Evolutionary conservation across 2,888 invertebrate genomes (phyloP).

Genomic region (Diabrotica balteata): DNA sequence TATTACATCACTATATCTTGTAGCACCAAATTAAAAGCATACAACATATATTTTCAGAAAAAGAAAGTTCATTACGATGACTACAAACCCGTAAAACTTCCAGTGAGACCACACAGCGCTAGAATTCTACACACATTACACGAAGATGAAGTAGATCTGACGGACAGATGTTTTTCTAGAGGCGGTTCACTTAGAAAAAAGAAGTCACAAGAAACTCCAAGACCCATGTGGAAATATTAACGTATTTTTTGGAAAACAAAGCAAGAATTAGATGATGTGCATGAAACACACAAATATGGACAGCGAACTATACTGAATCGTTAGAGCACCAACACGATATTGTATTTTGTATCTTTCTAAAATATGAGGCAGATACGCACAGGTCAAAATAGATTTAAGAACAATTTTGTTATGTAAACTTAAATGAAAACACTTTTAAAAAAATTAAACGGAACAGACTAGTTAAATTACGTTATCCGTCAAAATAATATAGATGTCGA

Average conservation of each 20-base stretch:
- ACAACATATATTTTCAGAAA: conserved; percentile 9
- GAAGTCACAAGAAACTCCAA: conserved; percentile 41
- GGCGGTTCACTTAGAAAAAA: conserved; percentile 44
- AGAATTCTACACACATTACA: conserved; percentile 48
- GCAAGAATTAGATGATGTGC: too few species aligned
- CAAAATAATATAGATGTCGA: too few species aligned
- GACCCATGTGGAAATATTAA: conserved; percentile 53
- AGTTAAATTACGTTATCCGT: too few species aligned
- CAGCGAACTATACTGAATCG: not conserved
- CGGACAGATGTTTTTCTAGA: conserved; percentile 47
- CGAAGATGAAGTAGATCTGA: conserved; percentile 46
- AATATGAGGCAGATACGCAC: not conserved
- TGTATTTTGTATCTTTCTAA: not conserved
- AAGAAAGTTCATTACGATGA: conserved; percentile 3
- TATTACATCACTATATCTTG: not conserved
- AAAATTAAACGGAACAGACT: too few species aligned
- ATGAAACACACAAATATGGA: too few species aligned
- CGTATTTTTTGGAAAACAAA: not conserved
- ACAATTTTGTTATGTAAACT: too few species aligned
- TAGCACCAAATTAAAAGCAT: not conserved
- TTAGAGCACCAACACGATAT: not conserved
- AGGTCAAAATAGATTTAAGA: too few species aligned
- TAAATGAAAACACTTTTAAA: too few species aligned
- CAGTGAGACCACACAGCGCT: conserved; percentile 17
- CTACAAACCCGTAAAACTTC: conserved; percentile 19